Percentiles rank a stretch among this genome's conserved stretches.
phyloP scores from a whole-genome alignment of 2,888 invertebrate genomes.

The Apodemia zela region DNA sequence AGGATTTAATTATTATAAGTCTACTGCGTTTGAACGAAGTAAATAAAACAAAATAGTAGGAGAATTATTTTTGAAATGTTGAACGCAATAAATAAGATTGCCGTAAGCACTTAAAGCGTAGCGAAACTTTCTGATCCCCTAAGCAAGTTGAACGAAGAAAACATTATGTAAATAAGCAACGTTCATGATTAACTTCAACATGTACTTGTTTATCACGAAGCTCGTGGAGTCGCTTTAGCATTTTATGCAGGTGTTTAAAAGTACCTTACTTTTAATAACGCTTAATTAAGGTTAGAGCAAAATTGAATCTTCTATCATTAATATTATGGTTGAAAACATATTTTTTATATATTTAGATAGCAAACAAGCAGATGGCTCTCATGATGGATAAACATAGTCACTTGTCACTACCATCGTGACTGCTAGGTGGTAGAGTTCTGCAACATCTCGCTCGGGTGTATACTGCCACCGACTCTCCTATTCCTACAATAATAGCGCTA shows the following conservation, averaged over 20 bases:
- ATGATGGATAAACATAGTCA: too few species aligned
- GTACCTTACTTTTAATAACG: conserved; percentile 21
- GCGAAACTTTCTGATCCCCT: conserved; percentile 52
- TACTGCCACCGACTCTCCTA: too few species aligned
- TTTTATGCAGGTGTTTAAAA: conserved; percentile 21
- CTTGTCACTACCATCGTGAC: too few species aligned
- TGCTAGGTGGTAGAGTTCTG: too few species aligned
- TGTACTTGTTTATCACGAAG: conserved; percentile 28
- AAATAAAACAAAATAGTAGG: conserved; percentile 17
- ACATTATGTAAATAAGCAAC: conserved; percentile 70
- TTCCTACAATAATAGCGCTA: too few species aligned
- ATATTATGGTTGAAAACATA: not conserved
- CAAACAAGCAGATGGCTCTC: too few species aligned
- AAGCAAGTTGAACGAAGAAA: conserved; percentile 57
- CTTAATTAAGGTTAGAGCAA: conserved; percentile 13
- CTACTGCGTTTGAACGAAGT: not conserved
- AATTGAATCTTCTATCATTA: conserved; percentile 16
- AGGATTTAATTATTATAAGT: not conserved
- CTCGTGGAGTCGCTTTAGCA: conserved; percentile 18
- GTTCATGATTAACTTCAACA: conserved; percentile 67
- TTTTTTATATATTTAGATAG: too few species aligned
- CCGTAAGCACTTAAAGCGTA: conserved; percentile 37
- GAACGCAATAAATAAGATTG: conserved; percentile 25
- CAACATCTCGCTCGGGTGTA: too few species aligned
- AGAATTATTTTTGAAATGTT: conserved; percentile 25